Conservation (phyloP, 2,888 invertebrate genomes). For the Napeogenes sylphis region DNA sequence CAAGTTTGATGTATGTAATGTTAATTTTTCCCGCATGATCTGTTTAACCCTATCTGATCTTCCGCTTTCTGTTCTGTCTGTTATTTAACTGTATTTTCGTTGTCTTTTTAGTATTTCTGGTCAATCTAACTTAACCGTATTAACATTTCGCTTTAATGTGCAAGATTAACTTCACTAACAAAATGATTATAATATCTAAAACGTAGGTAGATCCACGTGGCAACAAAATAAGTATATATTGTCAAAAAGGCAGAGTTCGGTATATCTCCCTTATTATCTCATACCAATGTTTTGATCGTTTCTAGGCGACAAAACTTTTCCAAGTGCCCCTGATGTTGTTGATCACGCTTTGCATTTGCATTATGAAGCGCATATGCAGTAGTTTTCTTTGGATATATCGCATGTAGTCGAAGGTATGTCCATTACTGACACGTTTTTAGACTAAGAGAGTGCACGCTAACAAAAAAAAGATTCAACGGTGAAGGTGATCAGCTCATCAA, state of each 20-base stretch:
- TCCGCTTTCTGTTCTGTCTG: slow-evolving; percentile 35
- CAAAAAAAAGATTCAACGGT: slow-evolving; percentile 45
- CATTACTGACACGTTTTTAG: slow-evolving; percentile 70
- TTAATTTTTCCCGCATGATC: slow-evolving; percentile 8
- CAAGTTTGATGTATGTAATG: slow-evolving; percentile 77
- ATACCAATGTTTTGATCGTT: slow-evolving; percentile 73
- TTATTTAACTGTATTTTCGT: slow-evolving; percentile 36
- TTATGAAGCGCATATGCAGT: slow-evolving; percentile 79
- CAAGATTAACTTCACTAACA: slow-evolving; percentile 63
- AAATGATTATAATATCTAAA: slow-evolving; percentile 37
- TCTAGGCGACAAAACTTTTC: slow-evolving; percentile 78
- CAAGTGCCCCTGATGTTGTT: slow-evolving; percentile 79
- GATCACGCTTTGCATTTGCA: slow-evolving; percentile 80
- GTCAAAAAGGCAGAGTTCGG: slow-evolving; percentile 19
- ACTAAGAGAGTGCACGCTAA: slow-evolving; percentile 63
- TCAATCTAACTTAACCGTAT: slow-evolving; percentile 43
- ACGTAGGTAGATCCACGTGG: slow-evolving; percentile 14
- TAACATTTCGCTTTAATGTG: slow-evolving; percentile 52
- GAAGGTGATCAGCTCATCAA: slow-evolving; percentile 42
- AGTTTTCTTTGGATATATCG: slow-evolving; percentile 79
- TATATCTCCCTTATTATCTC: slow-evolving; percentile 45
- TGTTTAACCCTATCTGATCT: slow-evolving; percentile 36
- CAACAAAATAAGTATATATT: neutral
- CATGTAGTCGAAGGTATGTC: slow-evolving; percentile 78
- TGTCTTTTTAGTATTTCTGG: slow-evolving; percentile 25